These are phyloP conservation scores for Galleria mellonella DNA, from an alignment of 1,140 invertebrate species.

Conservation along the genomic window DNA sequence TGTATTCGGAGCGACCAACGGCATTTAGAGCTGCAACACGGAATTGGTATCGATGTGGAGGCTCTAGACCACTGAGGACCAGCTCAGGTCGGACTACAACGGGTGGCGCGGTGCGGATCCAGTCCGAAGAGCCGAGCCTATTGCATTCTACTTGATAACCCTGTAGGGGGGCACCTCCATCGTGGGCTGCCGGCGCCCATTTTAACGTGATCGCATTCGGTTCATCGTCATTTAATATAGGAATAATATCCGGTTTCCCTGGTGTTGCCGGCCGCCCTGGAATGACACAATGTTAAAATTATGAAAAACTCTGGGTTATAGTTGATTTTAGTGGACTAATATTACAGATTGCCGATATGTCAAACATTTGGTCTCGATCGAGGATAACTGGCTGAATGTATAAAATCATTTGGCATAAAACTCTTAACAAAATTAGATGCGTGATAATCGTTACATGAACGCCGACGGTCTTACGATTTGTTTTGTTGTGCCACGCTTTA, in stretches of 20 bases:
- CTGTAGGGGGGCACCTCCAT: constrained; percentile 92
- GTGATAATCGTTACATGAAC: constrained; percentile 58
- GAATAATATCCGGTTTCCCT: constrained; percentile 84
- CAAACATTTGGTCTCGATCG: no score
- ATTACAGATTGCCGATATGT: constrained; percentile 2
- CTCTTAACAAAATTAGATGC: constrained; percentile 54
- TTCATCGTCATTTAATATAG: constrained; percentile 79
- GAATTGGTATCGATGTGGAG: constrained; percentile 92
- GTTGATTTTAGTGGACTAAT: not conserved
- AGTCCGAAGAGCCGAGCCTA: constrained; percentile 83
- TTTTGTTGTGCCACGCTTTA: constrained; percentile 68
- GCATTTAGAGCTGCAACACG: constrained; percentile 91
- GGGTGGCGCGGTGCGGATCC: constrained; percentile 83
- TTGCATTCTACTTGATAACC: constrained; percentile 89
- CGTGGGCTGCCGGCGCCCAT: constrained; percentile 87
- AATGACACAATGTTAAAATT: constrained; percentile 26
- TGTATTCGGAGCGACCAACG: constrained; percentile 85
- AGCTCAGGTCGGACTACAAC: constrained; percentile 82
- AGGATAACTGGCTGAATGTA: not conserved
- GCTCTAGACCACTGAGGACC: constrained; percentile 84
- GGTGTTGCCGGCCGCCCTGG: constrained; percentile 84
- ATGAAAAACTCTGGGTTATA: not conserved
- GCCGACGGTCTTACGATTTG: constrained; percentile 58
- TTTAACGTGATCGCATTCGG: constrained; percentile 90
- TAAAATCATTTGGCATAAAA: constrained; percentile 44